Percentiles rank a stretch among this genome's conserved stretches.
These are phyloP conservation scores for Uria lomvia DNA, from an alignment of 2,113 vertebrate genomes.

Conservation along the genomic window DNA sequence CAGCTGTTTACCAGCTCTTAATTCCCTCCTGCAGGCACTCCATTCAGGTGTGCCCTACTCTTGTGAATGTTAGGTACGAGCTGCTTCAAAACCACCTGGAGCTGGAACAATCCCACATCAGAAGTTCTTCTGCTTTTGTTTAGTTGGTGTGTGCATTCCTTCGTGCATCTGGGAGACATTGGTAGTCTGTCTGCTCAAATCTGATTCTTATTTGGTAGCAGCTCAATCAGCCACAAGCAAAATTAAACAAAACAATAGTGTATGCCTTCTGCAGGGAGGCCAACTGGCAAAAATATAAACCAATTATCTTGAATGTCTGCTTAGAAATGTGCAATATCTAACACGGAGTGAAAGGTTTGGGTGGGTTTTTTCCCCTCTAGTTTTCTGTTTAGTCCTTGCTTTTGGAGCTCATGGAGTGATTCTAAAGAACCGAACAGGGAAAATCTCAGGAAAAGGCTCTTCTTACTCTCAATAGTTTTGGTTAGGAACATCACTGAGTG, in stretches of 20 bases:
- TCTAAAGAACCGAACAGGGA: background rate
- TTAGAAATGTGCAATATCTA: background rate
- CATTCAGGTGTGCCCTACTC: background rate
- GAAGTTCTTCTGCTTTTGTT: background rate
- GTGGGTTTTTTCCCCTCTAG: background rate
- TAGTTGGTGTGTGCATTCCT: background rate
- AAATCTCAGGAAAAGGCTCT: background rate
- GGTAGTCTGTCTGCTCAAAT: background rate
- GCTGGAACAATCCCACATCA: background rate
- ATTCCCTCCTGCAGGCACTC: background rate
- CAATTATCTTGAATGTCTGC: background rate
- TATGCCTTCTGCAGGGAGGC: background rate
- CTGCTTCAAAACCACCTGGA: background rate
- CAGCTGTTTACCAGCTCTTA: background rate
- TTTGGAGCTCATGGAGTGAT: background rate
- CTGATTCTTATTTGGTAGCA: background rate
- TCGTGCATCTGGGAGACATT: background rate
- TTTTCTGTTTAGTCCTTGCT: background rate
- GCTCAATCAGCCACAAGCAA: background rate
- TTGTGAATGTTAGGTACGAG: rapidly evolving
- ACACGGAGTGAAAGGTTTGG: background rate
- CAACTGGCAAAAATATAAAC: background rate
- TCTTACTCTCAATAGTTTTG: background rate
- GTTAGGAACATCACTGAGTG: background rate
- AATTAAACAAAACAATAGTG: background rate